These are phyloP conservation scores for Sinocyclocheilus anshuiensis DNA, from an alignment of 2,113 vertebrate genomes.

Conservation along the genomic window DNA sequence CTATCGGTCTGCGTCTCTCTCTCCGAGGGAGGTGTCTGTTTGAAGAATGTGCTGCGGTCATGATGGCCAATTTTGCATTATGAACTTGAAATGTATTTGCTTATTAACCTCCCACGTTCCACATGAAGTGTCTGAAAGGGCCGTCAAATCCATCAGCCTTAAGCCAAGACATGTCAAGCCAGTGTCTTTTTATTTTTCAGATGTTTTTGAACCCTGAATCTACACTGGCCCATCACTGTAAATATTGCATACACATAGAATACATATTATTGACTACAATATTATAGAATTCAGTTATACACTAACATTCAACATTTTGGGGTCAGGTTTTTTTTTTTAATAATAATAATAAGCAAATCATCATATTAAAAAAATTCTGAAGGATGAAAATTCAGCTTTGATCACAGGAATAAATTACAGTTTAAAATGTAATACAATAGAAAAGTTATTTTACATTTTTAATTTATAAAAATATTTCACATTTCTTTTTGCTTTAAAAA, in stretches of 20 bases:
- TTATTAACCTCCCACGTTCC: constrained; percentile 66
- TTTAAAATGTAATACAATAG: not conserved
- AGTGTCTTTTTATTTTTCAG: constrained; percentile 39
- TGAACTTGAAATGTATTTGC: constrained; percentile 78
- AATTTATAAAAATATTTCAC: not conserved
- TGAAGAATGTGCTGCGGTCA: constrained; percentile 92
- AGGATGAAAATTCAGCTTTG: not conserved
- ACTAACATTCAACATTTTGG: not conserved
- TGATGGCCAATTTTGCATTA: constrained; percentile 92
- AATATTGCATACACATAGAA: not conserved
- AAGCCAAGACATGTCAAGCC: constrained; percentile 66
- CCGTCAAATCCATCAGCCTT: constrained; percentile 65
- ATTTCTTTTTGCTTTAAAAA: not conserved
- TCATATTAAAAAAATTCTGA: not conserved
- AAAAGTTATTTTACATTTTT: not conserved
- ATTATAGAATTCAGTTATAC: not conserved
- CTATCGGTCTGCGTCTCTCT: constrained; percentile 89
- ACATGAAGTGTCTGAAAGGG: constrained; percentile 56
- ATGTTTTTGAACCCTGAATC: not conserved
- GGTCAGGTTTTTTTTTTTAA: too few species aligned
- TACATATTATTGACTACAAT: not conserved
- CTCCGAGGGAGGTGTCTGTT: constrained; percentile 90
- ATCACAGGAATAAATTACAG: not conserved
- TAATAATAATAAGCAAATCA: too few species aligned
- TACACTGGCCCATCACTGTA: not conserved